Evolutionary conservation across 2,797 vertebrate species (phyloP).

Genomic region (Mormyrus proboscirostris): DNA sequence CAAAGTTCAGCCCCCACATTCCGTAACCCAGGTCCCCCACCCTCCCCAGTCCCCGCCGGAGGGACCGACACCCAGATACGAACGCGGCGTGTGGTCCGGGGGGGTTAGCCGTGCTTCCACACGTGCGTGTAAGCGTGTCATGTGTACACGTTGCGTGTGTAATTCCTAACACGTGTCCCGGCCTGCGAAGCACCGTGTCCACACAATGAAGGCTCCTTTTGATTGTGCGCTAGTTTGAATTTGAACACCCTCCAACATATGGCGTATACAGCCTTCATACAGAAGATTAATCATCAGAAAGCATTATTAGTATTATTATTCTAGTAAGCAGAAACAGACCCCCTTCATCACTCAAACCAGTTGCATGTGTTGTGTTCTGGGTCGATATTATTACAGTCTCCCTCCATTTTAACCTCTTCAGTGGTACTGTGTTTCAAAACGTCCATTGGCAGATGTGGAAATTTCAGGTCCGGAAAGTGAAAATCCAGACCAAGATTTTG

Average conservation of each 20-base stretch:
- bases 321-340: constrained; percentile 12
- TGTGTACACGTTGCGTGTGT: not conserved
- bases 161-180: constrained; percentile 15
- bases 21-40: not conserved
- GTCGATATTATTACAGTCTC: not conserved
- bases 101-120: not conserved
- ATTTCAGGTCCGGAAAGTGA: not conserved
- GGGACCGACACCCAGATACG: not conserved
- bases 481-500: not conserved
- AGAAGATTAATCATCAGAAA: constrained; percentile 8
- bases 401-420: constrained; percentile 11
- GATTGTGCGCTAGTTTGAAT: not conserved
- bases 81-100: not conserved
- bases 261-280: not conserved
- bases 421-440: not conserved
- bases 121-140: not conserved
- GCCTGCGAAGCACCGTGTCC: not conserved
- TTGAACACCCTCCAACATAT: constrained; percentile 17
- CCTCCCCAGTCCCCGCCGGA: not conserved
- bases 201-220: constrained; percentile 2
- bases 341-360: not conserved
- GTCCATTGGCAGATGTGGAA: not conserved
- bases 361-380: not conserved
- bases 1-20: not conserved
- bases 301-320: not conserved